Evolutionary conservation across 2,113 vertebrate species (phyloP), one percentile per base, ranked within the genome.

Genomic region (Notothenia rossii): DNA sequence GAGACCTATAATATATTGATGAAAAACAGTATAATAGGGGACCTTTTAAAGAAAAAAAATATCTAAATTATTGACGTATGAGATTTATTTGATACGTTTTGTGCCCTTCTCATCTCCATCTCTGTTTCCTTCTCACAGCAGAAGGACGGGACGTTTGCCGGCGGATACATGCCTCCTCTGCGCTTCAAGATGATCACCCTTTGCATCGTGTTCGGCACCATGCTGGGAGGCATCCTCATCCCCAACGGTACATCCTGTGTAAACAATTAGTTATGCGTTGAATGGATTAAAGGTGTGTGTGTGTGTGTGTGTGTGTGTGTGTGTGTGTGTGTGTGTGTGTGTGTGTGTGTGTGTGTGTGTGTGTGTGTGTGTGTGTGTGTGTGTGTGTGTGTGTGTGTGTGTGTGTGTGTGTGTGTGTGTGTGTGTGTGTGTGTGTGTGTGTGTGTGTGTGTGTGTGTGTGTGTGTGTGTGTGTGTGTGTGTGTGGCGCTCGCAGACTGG

Each of bases 111-210:
- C 1, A 2, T 43, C 5, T 43, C 22, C 76, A 10, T 67, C 53
- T 77, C 46, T 70, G 7, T 75, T 62, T 85, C 22, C 76, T 13
- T 80, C 81, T 20, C 50, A 5, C 83, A 99, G 98, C 98, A 99
- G 74, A 99, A 99, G 72, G 98, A 99, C 0, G 97, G 98, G 76
- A 99, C 98, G 40, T 99, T 99, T 2, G 96, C 98, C 0, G 98
- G 98, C 25, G 98, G 98, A 29, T 99, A 99, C 88, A 99, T 99
- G 97, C 98, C 98, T 5, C 98, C 98, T 0, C 94, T 99, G n/a
- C 96, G 97, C 9, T 99, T 99, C 92, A 99, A 99, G 88, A 95
- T 93, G 77, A 96, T 99, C 90, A 99, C 98, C 0, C 87, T 99
- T 70, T 94, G 93, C 1, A 96, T 99, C 1, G 98, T 99, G 65